phyloP scores from a whole-genome alignment of 2,797 vertebrate species.

The Pantherophis vulpinus region DNA sequence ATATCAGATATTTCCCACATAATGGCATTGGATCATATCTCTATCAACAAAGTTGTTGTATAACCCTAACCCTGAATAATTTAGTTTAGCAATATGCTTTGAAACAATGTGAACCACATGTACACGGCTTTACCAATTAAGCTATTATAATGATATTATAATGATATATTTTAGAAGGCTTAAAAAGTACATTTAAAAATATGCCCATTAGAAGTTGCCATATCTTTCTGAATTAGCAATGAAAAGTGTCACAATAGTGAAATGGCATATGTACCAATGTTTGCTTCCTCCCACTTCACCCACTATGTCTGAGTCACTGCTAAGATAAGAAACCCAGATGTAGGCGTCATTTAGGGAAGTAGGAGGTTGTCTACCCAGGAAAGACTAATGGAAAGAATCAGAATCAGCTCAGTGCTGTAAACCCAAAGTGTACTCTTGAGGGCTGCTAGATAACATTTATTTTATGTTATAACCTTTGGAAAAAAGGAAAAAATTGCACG shows the following conservation, averaged over 20 bases:
- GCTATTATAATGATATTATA: background rate
- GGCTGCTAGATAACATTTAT: conserved; percentile 17
- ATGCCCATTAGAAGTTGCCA: background rate
- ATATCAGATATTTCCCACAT: background rate
- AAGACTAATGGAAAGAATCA: background rate
- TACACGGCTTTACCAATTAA: background rate
- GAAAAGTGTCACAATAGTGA: conserved; percentile 6
- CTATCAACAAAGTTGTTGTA: background rate
- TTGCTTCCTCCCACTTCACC: background rate
- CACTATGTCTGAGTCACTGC: background rate
- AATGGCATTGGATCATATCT: background rate
- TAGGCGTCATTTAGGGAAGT: background rate
- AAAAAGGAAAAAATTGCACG: conserved; percentile 6
- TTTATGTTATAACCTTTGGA: conserved; percentile 11
- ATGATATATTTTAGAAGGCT: background rate
- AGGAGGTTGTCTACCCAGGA: background rate
- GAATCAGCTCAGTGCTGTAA: background rate
- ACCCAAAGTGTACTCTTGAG: background rate
- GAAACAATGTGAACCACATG: background rate
- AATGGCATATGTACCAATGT: conserved; percentile 12
- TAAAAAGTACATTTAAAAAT: background rate
- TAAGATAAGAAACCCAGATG: conserved; percentile 2
- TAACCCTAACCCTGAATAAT: background rate
- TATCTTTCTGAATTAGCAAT: conserved; percentile 12
- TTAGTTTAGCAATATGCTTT: background rate